Evolutionary conservation across 1,140 invertebrate genomes (phyloP).

Genomic region (Conopomorpha cramerella): DNA sequence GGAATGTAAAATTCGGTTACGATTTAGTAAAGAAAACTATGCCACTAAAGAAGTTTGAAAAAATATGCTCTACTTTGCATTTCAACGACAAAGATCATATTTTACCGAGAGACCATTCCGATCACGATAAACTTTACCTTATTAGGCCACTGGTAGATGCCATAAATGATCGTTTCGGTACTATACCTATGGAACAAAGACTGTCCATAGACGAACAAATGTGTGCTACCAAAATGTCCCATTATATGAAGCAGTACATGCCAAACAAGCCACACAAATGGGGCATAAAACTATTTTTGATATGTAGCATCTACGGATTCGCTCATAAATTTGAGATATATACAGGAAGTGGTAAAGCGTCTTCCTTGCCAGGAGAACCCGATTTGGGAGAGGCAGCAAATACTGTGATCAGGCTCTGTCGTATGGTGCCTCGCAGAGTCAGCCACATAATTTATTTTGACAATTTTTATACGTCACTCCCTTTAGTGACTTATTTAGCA

Average conservation of each 20-base stretch:
- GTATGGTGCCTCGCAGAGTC: slow-evolving; percentile 26
- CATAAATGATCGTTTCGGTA: slow-evolving; percentile 19
- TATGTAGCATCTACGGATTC: slow-evolving; percentile 25
- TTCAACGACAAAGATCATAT: too few relatives aligned
- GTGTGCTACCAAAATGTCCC: slow-evolving; percentile 34
- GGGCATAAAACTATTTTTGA: slow-evolving; percentile 40
- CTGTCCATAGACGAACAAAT: slow-evolving; percentile 16
- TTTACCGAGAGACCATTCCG: too few relatives aligned
- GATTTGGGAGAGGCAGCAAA: slow-evolving; percentile 28
- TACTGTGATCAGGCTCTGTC: slow-evolving; percentile 21
- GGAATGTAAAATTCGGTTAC: slow-evolving; percentile 23
- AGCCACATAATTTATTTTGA: too few relatives aligned
- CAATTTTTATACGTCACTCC: slow-evolving; percentile 28
- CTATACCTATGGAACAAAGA: slow-evolving; percentile 17
- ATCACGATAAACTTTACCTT: slow-evolving; percentile 19
- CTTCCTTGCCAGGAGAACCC: too few relatives aligned
- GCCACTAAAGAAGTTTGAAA: slow-evolving; percentile 34
- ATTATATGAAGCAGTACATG: slow-evolving; percentile 38
- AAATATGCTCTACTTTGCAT: slow-evolving; percentile 18
- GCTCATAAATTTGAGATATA: slow-evolving; percentile 42
- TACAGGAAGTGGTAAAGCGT: too few relatives aligned
- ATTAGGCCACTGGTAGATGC: slow-evolving; percentile 18
- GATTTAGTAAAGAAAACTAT: slow-evolving; percentile 22
- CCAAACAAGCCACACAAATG: slow-evolving; percentile 39
- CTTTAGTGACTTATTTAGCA: slow-evolving; percentile 17